phyloP scores from a whole-genome alignment of 1,140 invertebrate genomes.

The Phthorimaea operculella region DNA sequence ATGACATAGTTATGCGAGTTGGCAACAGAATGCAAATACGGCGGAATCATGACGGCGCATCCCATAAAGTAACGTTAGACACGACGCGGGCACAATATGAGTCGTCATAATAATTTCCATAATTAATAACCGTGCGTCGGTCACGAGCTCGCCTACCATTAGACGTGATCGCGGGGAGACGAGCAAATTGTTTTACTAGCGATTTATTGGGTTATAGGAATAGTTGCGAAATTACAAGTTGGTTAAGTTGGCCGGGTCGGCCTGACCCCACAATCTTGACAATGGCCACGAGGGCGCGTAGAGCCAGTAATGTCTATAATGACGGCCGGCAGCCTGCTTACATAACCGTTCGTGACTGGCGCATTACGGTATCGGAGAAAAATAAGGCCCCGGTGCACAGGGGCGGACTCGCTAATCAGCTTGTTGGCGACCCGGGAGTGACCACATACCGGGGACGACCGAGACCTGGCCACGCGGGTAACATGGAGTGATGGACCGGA shows the following conservation, averaged over 20 bases:
- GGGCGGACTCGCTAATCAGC: constrained; percentile 15
- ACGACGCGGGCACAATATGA: constrained; percentile 41
- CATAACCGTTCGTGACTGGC: constrained; percentile 64
- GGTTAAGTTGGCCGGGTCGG: constrained; percentile 43
- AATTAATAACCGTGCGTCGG: constrained; percentile 54
- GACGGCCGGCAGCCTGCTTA: constrained; percentile 60
- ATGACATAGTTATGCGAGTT: neutral
- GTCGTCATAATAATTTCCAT: constrained; percentile 51
- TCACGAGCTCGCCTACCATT: constrained; percentile 45
- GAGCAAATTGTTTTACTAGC: constrained; percentile 59
- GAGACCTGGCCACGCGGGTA: too few species aligned
- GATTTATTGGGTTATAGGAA: constrained; percentile 62
- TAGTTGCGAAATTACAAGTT: constrained; percentile 60
- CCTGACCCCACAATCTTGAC: constrained; percentile 66
- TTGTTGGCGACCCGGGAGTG: neutral
- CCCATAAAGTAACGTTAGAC: constrained; percentile 27
- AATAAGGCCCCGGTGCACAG: constrained; percentile 42
- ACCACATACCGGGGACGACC: too few species aligned
- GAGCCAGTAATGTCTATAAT: constrained; percentile 60
- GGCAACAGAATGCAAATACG: neutral
- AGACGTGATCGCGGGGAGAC: constrained; percentile 33
- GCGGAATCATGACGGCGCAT: constrained; percentile 33
- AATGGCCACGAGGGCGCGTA: constrained; percentile 53
- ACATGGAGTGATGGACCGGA: too few species aligned
- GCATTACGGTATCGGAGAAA: constrained; percentile 62